Evolutionary conservation across 2,888 invertebrate genomes (phyloP), one percentile per base, ranked within the genome.

Genomic region (Drymonia ruficornis): DNA sequence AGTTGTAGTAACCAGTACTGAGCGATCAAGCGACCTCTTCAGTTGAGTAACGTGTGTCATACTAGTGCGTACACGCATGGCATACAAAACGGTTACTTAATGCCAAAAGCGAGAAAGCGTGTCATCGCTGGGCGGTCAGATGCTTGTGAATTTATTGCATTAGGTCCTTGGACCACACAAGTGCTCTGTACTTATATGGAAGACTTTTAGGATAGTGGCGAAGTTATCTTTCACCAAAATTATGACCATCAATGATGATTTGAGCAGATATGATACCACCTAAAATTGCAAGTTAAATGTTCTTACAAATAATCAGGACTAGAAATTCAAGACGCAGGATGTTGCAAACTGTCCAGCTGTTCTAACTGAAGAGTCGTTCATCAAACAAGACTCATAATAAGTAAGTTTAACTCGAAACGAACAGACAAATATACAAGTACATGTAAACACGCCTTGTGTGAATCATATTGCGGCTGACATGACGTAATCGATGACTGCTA

Each of bases 91-190:
- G 40, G 50, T 52, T 58, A 55, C 52, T 70, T 66, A 60, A 57
- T 55, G 50, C 31, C 65, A 59, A 65, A 67, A 66, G 61, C 59
- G 74, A 72, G 80, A 80, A 79, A 79, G 80, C 67, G 74, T 75
- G 76, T 66, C 76, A 67, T 54, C 48, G 65, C 53, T 64, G 55
- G 66, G 59, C 55, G 52, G 28, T 15, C 28, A 9, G 2, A 23
- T 28, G 28, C 18, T 31, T 34, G 46, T 11, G 31, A 12, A 34
- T 31, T 16, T 13, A 47, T 34, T 47, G 18, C 13, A 47, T 16
- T 16, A 18, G 47, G 31, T 47, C 47, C 47, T 47, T 47, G 34
- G 47, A 47, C 47, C 44, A 28, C 34, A 53, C 31, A 38, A 43
- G 13, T 29, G 11, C 29, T 2, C 7, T 15, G 29, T n/a, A 29